Evolutionary conservation across 2,797 vertebrate species (phyloP), one percentile per base, ranked within the genome.

Genomic region (Lacerta bilineata): DNA sequence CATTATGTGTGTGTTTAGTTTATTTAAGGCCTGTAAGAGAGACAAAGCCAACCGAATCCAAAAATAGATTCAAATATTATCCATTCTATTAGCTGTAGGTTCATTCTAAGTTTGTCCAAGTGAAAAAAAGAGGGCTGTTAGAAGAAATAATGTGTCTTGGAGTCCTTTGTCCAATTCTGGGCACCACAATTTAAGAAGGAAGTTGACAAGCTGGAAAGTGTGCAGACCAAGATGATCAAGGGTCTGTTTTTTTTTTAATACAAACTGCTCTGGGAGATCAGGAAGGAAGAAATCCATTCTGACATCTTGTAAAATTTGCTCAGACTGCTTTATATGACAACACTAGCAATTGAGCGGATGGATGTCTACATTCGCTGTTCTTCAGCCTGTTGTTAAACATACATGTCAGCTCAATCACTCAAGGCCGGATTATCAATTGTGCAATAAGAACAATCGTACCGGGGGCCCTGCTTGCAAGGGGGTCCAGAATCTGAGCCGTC

Each of bases 211-310:
- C 50, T 55, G 50, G 50, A 55, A 55, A 3, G 50, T 55, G 50
- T 55, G 11, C 50, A 55, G 13, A 15, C 13, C 50, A 55, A 55
- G 50, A 15, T 55, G 3, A 55, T 55, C 50, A 50, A 13, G 50
- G 50, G 50, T 50, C 50, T 50, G 36, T 71, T 84, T 94, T 71
- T 84, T 94, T 33, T 92, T 91, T 90, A 92, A 86, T 90, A 46
- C 41, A 87, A 46, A 61, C 75, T 92, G 61, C 36, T 46, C 85
- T 85, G 91, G 20, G 80, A 50, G 93, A 89, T 84, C 85, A 90
- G 91, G 88, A 41, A 88, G 87, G 83, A 90, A 93, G 92, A 85
- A 83, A 90, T 93, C 68, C 85, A 18, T 23, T 87, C 41, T 82
- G 4, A 87, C 89, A 69, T 82, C 75, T 89, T 91, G 87, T 50